Base-by-base conservation (phyloP, 2,113 vertebrate species). In the Engraulis encrasicolus region DNA sequence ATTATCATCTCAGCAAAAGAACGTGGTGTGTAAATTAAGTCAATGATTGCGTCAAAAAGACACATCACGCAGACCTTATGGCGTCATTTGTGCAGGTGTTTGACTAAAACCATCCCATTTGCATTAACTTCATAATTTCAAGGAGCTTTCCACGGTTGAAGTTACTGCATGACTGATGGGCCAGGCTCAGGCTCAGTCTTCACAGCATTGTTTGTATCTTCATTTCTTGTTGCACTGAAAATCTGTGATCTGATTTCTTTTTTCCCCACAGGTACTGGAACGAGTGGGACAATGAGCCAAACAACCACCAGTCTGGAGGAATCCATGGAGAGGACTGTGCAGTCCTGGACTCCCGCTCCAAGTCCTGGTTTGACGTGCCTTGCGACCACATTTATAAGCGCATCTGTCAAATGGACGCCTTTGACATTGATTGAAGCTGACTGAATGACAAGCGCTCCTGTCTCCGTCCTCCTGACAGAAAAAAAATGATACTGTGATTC, bases 371-470 rank as follows among this genome's bases (percentile, higher is more conserved):
- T 78, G 88, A 93, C 71, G 87, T 94, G 50, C 89, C 90, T 5
- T 91, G 90, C 81, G 85, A 93, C 5, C 52, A 91, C 83, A 85
- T 49, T 49, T 91, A 92, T 81, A 91, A 91, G 82, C 82, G 58
- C 34, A 91, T 94, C 85, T 92, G 91, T 66, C 91, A 93, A 79
- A 93, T 91, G 90, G 87, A 92, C 36, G 85, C 86, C 45, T 84
- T 93, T 83, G 54, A 83, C 37, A 58, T 90, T 9, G 82, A 52
- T 66, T 88, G 82, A 91, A 50, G 12, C 31, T 71, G 61, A 71
- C 11, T 71, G 61, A 15, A 34, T 34, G 61, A 71, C 61, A 71
- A 34, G 11, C 27, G 2, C 31, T 71, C 31, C 27, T 71, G 15
- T 71, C 61, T 34, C 11, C 34, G 27, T 34, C 40, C 40, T 71